Percentiles rank a stretch among this genome's conserved stretches.
Evolutionary conservation across 2,888 invertebrate species (phyloP).

Genomic region (Podotricha telesiphe): DNA sequence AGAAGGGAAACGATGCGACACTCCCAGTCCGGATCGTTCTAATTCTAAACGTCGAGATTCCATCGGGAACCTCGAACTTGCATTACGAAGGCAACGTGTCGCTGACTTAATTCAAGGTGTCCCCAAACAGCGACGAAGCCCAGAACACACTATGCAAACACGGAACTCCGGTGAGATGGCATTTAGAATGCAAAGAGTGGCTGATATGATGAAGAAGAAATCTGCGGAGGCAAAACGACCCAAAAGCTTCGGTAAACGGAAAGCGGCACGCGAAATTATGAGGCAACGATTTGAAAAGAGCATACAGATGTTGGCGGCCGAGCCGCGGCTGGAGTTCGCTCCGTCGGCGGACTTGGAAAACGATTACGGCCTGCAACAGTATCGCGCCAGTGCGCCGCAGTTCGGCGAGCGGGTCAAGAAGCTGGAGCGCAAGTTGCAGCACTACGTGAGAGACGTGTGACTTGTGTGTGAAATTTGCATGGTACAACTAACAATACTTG

Average conservation of each 20-base stretch:
- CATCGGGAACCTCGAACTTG: conserved; percentile 67
- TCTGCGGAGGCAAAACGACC: conserved; percentile 73
- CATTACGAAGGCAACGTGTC: conserved; percentile 63
- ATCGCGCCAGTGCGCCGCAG: conserved; percentile 92
- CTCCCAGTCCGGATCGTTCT: conserved; percentile 61
- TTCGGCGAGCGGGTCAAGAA: conserved; percentile 93
- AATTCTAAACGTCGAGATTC: conserved; percentile 58
- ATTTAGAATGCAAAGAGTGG: conserved; percentile 88
- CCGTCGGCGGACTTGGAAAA: conserved; percentile 89
- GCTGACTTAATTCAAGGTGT: conserved; percentile 64
- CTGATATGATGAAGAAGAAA: conserved; percentile 89
- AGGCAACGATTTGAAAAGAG: conserved; percentile 93
- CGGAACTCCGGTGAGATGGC: conserved; percentile 70
- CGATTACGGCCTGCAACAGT: conserved; percentile 91
- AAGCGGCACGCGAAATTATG: conserved; percentile 85
- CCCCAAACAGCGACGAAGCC: conserved; percentile 49
- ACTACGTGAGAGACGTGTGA: conserved; percentile 73
- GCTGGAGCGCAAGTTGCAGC: conserved; percentile 83
- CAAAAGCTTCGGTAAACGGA: conserved; percentile 60
- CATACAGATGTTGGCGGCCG: conserved; percentile 92
- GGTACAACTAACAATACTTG: conserved; percentile 54
- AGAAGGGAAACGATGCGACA: conserved; percentile 63
- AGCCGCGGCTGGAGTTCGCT: conserved; percentile 84
- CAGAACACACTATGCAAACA: conserved; percentile 50
- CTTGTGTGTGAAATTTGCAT: conserved; percentile 68